Evolutionary conservation across 2,888 invertebrate species (phyloP), one percentile per base, ranked within the genome.

Genomic region (Caenorhabditis sp.): DNA sequence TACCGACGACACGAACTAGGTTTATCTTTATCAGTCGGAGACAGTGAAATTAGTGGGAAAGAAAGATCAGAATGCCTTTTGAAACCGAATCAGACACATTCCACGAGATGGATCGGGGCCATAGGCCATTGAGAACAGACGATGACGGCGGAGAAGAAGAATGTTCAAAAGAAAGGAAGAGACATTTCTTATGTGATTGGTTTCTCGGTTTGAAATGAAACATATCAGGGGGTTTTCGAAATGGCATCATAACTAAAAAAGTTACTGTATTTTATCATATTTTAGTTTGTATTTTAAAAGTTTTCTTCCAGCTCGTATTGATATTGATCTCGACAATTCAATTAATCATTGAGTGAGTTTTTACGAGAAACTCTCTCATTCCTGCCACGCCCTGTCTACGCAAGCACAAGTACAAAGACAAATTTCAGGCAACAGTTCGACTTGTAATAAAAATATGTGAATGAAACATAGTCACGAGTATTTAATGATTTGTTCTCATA

Each of bases 21-120:
- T 65, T 47, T 47, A n/a, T 20, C 47, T 74, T 74, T 65, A 74
- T 74, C 74, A 74, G 74, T 58, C 61, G 53, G 40, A 40, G 55
- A 67, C 65, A 67, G 71, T 64, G 64, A 61, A 53, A 62, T 50
- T n/a, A 28, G 62, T 64, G 72, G 47, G 65, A 67, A 15, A 60
- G 65, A 50, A 35, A 65, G 72, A 72, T 72, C 65, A 74, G 67
- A 67, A 67, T 67, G 74, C 65, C 50, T 40, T 65, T 60, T 64
- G 53, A 64, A 35, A 62, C 69, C 60, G 60, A 51, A n/a, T n/a
- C n/a, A n/a, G n/a, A n/a, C n/a, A n/a, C 53, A 71, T 64, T 71
- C 62, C 71, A 62, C 35, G 20, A 47, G 58, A 35, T 20, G 24
- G 37, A 51, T 26, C 47, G 35, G 40, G 20, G 40, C 40, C 40